These are phyloP conservation scores for Dermochelys coriacea DNA, from an alignment of 2,797 vertebrate species.

Conservation along the genomic window DNA sequence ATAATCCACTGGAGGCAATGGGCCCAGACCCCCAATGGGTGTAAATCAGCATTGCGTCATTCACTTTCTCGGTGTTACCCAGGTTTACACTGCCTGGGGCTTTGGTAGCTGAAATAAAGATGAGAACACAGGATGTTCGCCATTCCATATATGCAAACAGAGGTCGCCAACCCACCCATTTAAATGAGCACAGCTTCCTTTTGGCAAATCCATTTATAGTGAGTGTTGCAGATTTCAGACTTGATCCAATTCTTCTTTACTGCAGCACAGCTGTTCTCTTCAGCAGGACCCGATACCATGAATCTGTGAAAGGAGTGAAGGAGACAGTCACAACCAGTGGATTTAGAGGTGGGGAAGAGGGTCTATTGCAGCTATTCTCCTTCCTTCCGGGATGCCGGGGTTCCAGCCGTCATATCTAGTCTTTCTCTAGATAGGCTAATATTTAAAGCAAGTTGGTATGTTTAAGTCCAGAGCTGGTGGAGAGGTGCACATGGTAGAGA, in stretches of 20 bases:
- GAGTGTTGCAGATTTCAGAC: conserved; percentile 30
- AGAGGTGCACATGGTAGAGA: too few relatives aligned
- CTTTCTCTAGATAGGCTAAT: neutral
- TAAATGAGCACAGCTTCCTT: neutral
- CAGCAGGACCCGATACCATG: neutral
- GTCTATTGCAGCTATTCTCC: neutral
- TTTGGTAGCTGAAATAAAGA: neutral
- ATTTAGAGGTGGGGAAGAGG: neutral
- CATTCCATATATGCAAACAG: neutral
- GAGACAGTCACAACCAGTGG: neutral
- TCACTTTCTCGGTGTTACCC: neutral
- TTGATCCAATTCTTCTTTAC: neutral
- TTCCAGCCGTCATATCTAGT: neutral
- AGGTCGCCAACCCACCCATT: fast-evolving
- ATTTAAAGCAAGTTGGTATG: neutral
- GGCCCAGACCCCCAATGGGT: neutral
- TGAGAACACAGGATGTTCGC: neutral
- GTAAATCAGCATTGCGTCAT: neutral
- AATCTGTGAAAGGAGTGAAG: neutral
- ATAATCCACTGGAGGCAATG: neutral
- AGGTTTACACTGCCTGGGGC: neutral
- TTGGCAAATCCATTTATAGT: conserved; percentile 45
- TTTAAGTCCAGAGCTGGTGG: neutral
- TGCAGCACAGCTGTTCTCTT: conserved; percentile 31
- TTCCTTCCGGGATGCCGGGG: neutral